phyloP scores from a whole-genome alignment of 2,797 vertebrate species.

The Gymnoscopelus microlampas region DNA sequence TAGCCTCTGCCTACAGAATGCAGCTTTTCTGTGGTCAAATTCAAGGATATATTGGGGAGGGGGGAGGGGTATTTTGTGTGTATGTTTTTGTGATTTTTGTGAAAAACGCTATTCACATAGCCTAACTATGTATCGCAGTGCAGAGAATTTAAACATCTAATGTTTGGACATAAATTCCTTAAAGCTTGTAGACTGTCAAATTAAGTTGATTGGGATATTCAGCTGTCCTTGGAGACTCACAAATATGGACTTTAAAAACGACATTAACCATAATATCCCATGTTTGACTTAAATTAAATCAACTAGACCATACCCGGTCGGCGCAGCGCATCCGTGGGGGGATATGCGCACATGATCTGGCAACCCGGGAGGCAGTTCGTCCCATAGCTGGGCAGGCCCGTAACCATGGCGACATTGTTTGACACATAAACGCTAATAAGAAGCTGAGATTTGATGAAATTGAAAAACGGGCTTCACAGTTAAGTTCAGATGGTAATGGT shows the following conservation, averaged over 20 bases:
- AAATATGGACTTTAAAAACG: slow-evolving; percentile 19
- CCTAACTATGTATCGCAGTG: not conserved
- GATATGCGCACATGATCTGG: no score
- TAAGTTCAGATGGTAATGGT: no score
- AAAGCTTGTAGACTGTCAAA: slow-evolving; percentile 10
- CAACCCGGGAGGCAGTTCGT: no score
- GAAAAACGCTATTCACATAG: no score
- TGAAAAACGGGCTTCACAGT: no score
- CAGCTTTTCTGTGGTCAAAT: slow-evolving; percentile 23
- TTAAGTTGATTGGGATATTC: slow-evolving; percentile 11
- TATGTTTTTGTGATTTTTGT: not conserved
- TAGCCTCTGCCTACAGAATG: not conserved
- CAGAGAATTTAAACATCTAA: not conserved
- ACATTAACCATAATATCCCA: slow-evolving; percentile 33
- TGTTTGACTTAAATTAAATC: slow-evolving; percentile 47
- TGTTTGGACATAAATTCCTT: slow-evolving; percentile 7
- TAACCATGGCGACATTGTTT: no score
- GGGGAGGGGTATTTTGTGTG: not conserved
- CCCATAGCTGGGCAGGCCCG: no score
- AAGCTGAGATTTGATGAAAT: no score
- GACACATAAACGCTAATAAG: no score
- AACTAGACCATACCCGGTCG: no score
- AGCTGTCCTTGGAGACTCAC: not conserved
- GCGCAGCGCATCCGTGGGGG: no score
- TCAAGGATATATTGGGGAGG: slow-evolving; percentile 12